Evolutionary conservation across 2,113 vertebrate genomes (phyloP), one percentile per base, ranked within the genome.

Genomic region (Syrmaticus mikado): DNA sequence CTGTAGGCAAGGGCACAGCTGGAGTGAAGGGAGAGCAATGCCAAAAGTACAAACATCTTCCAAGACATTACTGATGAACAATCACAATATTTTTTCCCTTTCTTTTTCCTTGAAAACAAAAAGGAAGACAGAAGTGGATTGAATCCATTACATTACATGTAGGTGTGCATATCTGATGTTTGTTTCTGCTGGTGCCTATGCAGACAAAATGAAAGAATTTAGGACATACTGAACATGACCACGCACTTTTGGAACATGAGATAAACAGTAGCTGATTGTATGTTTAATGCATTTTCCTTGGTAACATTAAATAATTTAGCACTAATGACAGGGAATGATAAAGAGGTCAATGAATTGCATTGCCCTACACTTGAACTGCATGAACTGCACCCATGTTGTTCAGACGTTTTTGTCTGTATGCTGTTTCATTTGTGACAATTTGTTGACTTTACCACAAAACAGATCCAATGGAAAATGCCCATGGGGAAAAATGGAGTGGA

Each of bases 251-350:
- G 86, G 65, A 81, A 66, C 70, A 82, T 53, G 13, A 90, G 48
- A 89, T 89, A 94, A 95, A 92, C 92, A 96, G 40, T 28, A 78
- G 73, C 62, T 93, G 88, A 93, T 89, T 82, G 53, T 71, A 76
- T 11, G 45, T 88, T 88, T 90, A 43, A 90, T 91, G 43, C 48
- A 53, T 89, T 94, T 95, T 93, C 70, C 82, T 75, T 97, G 94
- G 94, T 94, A 95, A 94, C 81, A 92, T 94, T 88, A 86, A 83
- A 94, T 61, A 91, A 90, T 81, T 94, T 72, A 50, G 61, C 61
- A 67, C 65, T 93, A 92, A 94, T 89, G 87, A 92, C 79, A 84
- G 82, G 43, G 67, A 89, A 78, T 2, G 12, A 55, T 38, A 67
- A 60, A 92, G 57, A 2, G 11, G 89, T 86, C 91, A 88, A 27